Base-by-base conservation (phyloP, 2,797 vertebrate species). In the Notolepis coatsorum region DNA sequence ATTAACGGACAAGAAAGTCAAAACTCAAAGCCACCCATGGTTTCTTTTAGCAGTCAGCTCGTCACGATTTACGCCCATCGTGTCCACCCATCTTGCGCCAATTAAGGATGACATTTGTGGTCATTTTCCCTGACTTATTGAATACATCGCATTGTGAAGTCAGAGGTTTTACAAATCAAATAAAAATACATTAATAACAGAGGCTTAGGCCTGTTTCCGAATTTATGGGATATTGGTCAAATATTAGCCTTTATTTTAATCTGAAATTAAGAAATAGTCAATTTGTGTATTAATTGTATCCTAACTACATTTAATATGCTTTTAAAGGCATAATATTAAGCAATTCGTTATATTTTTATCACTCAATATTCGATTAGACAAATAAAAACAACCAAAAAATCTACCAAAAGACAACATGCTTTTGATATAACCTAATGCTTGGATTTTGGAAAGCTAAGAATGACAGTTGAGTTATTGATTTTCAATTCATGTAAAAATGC, bases 1-100 rank as follows among this genome's bases (percentile, higher is more conserved):
- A 92, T 93, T 95, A 94, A 94, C 88, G 83, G 84, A 88, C 82
- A 91, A 93, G 88, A 80, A 85, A 92, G 91, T 92, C 90, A 91
- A 81, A 90, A 85, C 76, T 82, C 77, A 77, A 87, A 90, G 90
- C 91, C 91, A 85, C 84, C 84, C 82, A 81, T 79, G 79, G 78
- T 67, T 79, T 82, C 82, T 71, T n/a, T n/a, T 84, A 75, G 86
- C 84, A 61, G 86, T 81, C 65, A 70, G 84, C 84, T 71, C 15
- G 60, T 61, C 67, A 60, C 61, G 73, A 63, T 60, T 61, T 60
- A 54, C 38, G 68, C 65, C 27, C 52, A 24, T 23, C 49, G 37
- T 41, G 55, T 47, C 43, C 37, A 47, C 51, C 65, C 60, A 15
- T 27, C 45, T 50, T 35, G 51, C 51, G 38, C 9, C 46, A 38